Evolutionary conservation across 2,797 vertebrate genomes (phyloP), one percentile per base, ranked within the genome.

Genomic region (Heliangelus exortis): DNA sequence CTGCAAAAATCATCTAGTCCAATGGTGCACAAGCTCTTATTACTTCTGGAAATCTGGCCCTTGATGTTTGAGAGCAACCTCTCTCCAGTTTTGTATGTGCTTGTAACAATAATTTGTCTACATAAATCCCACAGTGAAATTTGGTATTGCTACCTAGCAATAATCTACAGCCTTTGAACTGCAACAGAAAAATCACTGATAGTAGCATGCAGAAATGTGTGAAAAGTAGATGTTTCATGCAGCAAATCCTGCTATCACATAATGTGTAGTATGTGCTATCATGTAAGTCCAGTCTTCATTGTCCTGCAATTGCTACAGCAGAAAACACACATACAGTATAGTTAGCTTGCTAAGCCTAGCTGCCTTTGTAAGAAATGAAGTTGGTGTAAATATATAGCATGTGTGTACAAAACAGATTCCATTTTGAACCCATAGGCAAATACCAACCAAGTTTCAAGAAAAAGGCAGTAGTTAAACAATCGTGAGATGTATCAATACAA

Each of bases 191-290:
- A 80, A n/a, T 26, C 3, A 0, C 59, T 80, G 43, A 51, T 10
- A 45, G 54, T 8, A 66, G 28, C 41, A 36, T 0, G 1, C 68
- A 62, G 61, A 48, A 26, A 1, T 0, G 26, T 36, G 47, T 65
- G 39, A 79, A 47, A 74, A 50, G 31, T 8, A 71, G 39, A 22
- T 8, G 29, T 65, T 71, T 80, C 34, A 48, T 23, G 29, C 1
- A 85, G 36, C 50, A 66, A 48, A 67, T 66, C 55, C 31, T 34
- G 16, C 45, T 71, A 47, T 13, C 23, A 6, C 2, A 12, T 36
- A 41, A 68, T 15, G 31, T 31, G 17, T 20, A 51, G 18, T 17
- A 13, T 6, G 31, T 20, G 2, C 17, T 14, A 43, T 43, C 75
- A 62, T 2, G 5, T 57, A 63, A 81, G 47, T 66, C n/a, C 39